Evolutionary conservation across 30 jellyfish, hydroid and myxozoan genomes (phyloP).

Genomic region (Cassiopea andromeda): DNA sequence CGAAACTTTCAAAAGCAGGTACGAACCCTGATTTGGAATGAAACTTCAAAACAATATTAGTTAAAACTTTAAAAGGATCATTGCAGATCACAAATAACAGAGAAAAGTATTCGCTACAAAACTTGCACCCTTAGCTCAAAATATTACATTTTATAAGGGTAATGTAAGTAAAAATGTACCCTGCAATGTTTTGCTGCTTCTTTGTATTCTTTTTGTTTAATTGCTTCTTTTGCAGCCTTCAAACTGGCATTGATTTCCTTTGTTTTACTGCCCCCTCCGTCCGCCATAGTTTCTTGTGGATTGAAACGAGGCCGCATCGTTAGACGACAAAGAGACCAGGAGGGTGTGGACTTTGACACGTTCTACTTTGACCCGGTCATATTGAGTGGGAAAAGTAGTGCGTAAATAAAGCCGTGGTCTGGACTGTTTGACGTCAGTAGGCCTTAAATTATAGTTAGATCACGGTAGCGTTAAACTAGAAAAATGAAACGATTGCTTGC

Average conservation of each 20-base stretch:
- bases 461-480: background rate
- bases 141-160: background rate
- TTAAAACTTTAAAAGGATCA: too few species aligned
- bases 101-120: too few species aligned
- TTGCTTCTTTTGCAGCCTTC: conserved; percentile 89
- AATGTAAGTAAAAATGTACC: conserved; percentile 9
- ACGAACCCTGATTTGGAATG: too few species aligned
- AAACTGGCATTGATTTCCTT: conserved; percentile 74
- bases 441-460: background rate
- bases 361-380: background rate
- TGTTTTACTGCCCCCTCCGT: conserved; percentile 42
- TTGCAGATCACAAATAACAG: too few species aligned
- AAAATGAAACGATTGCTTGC: conserved; percentile 29
- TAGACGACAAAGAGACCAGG: background rate
- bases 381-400: background rate
- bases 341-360: conserved; percentile 13
- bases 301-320: background rate
- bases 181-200: conserved; percentile 93
- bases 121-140: background rate
- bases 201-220: conserved; percentile 86
- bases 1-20: too few species aligned
- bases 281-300: conserved; percentile 54
- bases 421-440: background rate
- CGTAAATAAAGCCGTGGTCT: background rate
- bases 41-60: too few species aligned